A percentile compares a stretch with the other conserved stretches of the same genome.
These are phyloP conservation scores for Sanderia malayensis DNA, from an alignment of 30 jellyfish, hydroid and myxozoan species.

Conservation along the genomic window DNA sequence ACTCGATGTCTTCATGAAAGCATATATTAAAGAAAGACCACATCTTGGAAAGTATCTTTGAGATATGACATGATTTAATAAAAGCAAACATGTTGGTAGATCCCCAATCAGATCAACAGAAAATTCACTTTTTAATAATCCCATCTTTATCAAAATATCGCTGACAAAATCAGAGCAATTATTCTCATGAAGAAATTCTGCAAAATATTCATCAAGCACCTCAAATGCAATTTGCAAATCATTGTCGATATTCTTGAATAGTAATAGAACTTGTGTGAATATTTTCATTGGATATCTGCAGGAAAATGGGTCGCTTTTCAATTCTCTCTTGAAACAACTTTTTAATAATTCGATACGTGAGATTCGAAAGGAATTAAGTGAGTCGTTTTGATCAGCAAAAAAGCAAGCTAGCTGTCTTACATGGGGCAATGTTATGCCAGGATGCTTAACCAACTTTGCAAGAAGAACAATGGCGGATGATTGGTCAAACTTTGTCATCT, in stretches of 20 bases:
- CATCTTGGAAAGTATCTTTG: conserved; percentile 28
- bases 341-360: conserved; percentile 30
- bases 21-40: conserved; percentile 19
- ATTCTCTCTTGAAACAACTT: conserved; percentile 23
- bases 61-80: conserved; percentile 19
- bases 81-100: conserved; percentile 11
- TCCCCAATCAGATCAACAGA: conserved; percentile 33
- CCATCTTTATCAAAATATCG: conserved; percentile 41
- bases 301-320: conserved; percentile 29
- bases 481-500: neutral
- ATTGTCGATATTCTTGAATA: conserved; percentile 20
- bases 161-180: conserved; percentile 46
- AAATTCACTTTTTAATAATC: conserved; percentile 52
- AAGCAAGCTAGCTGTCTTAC: conserved; percentile 35
- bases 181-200: conserved; percentile 14
- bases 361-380: neutral
- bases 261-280: conserved; percentile 25
- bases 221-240: conserved; percentile 17
- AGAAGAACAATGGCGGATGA: conserved; percentile 12
- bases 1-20: conserved; percentile 31
- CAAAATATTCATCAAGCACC: conserved; percentile 21
- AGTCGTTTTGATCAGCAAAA: conserved; percentile 23
- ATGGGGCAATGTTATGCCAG: conserved; percentile 5
- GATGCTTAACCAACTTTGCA: neutral
- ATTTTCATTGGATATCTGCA: conserved; percentile 47